phyloP scores from a whole-genome alignment of 1,140 invertebrate genomes.

The Hyphantria cunea region DNA sequence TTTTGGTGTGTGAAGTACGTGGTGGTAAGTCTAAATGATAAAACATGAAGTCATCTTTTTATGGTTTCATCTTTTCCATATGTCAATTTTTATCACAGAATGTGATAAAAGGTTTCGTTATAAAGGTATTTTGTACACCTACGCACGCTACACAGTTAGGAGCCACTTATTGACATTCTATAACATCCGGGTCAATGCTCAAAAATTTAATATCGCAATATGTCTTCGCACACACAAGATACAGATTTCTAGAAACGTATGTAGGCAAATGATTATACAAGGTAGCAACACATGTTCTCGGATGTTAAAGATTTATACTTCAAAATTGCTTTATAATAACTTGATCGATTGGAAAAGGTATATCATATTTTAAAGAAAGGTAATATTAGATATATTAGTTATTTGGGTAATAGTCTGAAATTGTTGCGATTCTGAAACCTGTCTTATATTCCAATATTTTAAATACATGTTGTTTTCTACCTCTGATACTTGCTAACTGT shows the following conservation, averaged over 20 bases:
- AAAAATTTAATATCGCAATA: slow-evolving; percentile 38
- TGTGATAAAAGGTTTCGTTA: neutral
- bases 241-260: neutral
- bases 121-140: slow-evolving; percentile 7
- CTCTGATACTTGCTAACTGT: too few species aligned
- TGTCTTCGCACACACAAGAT: neutral
- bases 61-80: neutral
- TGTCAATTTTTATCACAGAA: slow-evolving; percentile 1
- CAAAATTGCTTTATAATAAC: too few species aligned
- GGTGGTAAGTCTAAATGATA: slow-evolving; percentile 88
- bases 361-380: too few species aligned
- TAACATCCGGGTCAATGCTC: slow-evolving; percentile 34
- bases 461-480: too few species aligned
- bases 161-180: slow-evolving; percentile 32
- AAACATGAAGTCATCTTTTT: too few species aligned
- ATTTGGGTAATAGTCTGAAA: too few species aligned
- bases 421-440: too few species aligned
- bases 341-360: too few species aligned
- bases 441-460: too few species aligned
- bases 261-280: neutral
- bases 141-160: slow-evolving; percentile 4
- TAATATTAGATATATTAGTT: too few species aligned
- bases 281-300: too few species aligned
- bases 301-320: too few species aligned
- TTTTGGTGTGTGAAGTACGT: slow-evolving; percentile 93